These are phyloP conservation scores for Lophotis ruficrista DNA, from an alignment of 2,113 vertebrate species.

Conservation along the genomic window DNA sequence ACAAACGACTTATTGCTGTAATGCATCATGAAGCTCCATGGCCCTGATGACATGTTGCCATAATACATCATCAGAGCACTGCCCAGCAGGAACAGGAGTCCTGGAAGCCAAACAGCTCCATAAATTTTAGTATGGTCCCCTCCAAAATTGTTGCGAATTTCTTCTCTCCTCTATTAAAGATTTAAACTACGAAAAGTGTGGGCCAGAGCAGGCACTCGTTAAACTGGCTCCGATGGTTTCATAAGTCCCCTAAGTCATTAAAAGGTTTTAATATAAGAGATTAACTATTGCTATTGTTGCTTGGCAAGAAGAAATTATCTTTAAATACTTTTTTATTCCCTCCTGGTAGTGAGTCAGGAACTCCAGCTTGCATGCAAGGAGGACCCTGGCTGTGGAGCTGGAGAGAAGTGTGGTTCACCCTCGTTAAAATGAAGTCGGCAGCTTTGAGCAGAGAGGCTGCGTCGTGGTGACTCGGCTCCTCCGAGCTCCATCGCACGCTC, in stretches of 20 bases:
- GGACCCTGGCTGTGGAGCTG: background rate
- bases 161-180: constrained; percentile 74
- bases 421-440: background rate
- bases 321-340: constrained; percentile 25
- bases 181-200: constrained; percentile 44
- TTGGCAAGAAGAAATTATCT: constrained; percentile 2
- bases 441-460: background rate
- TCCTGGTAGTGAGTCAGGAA: background rate
- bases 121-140: constrained; percentile 50
- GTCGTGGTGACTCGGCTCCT: background rate
- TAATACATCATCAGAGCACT: constrained; percentile 71
- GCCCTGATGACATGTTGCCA: constrained; percentile 68
- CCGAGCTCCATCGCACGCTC: background rate
- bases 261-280: background rate
- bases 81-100: constrained; percentile 66
- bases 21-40: constrained; percentile 73
- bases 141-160: constrained; percentile 54
- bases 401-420: background rate
- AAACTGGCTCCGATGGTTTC: constrained; percentile 41
- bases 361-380: background rate
- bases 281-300: constrained; percentile 23
- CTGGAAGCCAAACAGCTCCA: constrained; percentile 70
- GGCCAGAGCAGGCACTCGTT: constrained; percentile 60
- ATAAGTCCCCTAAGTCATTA: constrained; percentile 41
- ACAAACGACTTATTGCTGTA: constrained; percentile 69